These are phyloP conservation scores for Capra hircus DNA, from an alignment of 2,113 vertebrate genomes.

Conservation along the genomic window DNA sequence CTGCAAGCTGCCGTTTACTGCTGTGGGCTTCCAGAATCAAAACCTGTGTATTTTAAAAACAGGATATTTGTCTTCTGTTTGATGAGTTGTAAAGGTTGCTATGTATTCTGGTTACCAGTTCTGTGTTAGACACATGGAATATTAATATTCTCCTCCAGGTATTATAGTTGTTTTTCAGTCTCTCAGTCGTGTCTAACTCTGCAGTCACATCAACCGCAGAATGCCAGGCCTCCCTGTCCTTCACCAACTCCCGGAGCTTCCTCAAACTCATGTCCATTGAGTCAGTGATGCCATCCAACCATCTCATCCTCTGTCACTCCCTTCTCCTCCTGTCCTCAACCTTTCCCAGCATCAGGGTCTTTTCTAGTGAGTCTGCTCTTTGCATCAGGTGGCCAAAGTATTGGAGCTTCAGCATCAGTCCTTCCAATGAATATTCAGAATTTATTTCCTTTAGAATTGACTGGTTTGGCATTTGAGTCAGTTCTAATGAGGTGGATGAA, in stretches of 20 bases:
- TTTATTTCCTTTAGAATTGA: neutral
- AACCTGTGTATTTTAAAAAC: neutral
- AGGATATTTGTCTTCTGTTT: neutral
- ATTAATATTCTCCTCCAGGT: neutral
- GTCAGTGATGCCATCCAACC: neutral
- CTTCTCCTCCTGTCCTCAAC: neutral
- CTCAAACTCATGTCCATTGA: neutral
- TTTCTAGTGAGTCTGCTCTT: neutral
- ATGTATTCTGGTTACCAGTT: neutral
- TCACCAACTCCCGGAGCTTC: neutral
- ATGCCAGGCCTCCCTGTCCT: neutral
- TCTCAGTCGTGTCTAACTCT: neutral
- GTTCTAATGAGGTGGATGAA: neutral
- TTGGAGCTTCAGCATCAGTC: neutral
- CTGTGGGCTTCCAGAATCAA: neutral
- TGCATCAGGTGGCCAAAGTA: neutral
- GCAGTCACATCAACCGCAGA: neutral
- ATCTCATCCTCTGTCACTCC: neutral
- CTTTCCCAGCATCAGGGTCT: neutral
- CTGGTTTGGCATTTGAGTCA: neutral
- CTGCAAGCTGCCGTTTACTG: neutral
- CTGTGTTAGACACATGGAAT: rapidly evolving
- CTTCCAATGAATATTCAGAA: neutral
- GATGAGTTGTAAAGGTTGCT: neutral
- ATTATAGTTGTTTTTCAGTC: neutral